Evolutionary conservation across 2,888 invertebrate genomes (phyloP).

Genomic region (Dorcus parallelipipedus): DNA sequence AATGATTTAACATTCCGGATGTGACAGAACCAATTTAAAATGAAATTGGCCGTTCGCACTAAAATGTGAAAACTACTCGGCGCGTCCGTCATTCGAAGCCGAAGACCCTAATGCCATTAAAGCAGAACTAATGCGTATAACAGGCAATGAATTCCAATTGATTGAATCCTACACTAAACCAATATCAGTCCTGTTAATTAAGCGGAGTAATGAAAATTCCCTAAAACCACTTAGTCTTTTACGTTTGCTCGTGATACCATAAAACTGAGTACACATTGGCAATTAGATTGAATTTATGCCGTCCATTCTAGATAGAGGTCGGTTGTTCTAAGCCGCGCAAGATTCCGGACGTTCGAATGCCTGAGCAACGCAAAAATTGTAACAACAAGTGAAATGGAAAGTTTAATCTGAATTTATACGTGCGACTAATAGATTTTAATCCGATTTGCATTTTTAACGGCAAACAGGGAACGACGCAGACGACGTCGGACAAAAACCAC

Average conservation of each 20-base stretch:
- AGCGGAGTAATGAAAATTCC: slow-evolving; percentile 25
- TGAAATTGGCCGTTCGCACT: no score
- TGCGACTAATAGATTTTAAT: slow-evolving; percentile 10
- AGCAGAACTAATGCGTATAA: neutral
- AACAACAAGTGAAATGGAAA: neutral
- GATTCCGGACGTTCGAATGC: neutral
- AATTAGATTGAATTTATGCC: slow-evolving; percentile 25
- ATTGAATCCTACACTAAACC: slow-evolving; percentile 1
- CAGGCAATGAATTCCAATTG: neutral
- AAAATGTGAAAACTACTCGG: no score
- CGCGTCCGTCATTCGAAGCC: no score
- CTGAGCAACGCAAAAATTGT: no score
- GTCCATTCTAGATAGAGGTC: slow-evolving; percentile 20
- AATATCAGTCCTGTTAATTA: slow-evolving; percentile 17
- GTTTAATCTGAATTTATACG: neutral
- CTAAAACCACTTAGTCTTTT: slow-evolving; percentile 24
- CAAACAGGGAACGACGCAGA: slow-evolving; percentile 14
- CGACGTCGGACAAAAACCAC: slow-evolving; percentile 20
- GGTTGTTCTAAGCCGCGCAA: slow-evolving; percentile 8
- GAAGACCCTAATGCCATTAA: neutral
- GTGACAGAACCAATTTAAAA: no score
- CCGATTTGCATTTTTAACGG: slow-evolving; percentile 6
- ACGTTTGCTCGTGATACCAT: slow-evolving; percentile 18
- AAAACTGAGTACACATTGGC: slow-evolving; percentile 20
- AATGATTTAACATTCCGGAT: no score